Evolutionary conservation across 2,888 invertebrate genomes (phyloP).

Genomic region (Cerceris rybyensis): DNA sequence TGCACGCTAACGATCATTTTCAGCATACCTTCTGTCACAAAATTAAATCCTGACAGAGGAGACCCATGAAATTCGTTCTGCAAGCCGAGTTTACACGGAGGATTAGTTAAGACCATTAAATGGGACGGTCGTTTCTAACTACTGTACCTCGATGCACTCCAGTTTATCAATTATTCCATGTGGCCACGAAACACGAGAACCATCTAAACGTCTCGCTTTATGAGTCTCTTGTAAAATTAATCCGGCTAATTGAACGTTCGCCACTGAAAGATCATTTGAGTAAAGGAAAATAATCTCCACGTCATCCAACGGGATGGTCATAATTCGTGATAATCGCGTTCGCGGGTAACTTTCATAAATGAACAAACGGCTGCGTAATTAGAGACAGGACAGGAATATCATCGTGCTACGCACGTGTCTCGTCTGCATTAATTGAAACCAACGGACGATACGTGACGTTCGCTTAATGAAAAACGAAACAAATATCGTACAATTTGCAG

Average conservation of each 20-base stretch:
- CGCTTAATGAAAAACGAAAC: neutral
- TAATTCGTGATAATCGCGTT: too few relatives aligned
- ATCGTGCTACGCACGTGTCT: neutral
- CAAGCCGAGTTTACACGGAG: neutral
- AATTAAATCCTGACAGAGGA: slow-evolving; percentile 1
- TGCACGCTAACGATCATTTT: too few relatives aligned
- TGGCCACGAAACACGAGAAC: neutral
- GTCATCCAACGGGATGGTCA: too few relatives aligned
- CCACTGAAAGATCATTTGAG: too few relatives aligned
- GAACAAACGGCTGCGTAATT: neutral
- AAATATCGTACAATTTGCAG: neutral
- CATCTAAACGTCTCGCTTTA: neutral
- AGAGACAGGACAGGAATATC: neutral
- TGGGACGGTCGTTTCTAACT: slow-evolving; percentile 1
- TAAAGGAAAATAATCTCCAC: neutral
- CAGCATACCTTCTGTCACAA: too few relatives aligned
- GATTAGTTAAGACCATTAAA: neutral
- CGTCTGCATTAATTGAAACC: slow-evolving; percentile 13
- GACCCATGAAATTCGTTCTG: slow-evolving; percentile 1
- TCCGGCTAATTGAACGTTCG: too few relatives aligned
- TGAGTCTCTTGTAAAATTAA: too few relatives aligned
- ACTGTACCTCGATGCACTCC: neutral
- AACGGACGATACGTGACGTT: slow-evolving; percentile 3
- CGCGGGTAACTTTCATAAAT: neutral
- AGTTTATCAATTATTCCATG: slow-evolving; percentile 2